phyloP scores from a whole-genome alignment of 2,797 vertebrate genomes.

The Sebastes nivosus region DNA sequence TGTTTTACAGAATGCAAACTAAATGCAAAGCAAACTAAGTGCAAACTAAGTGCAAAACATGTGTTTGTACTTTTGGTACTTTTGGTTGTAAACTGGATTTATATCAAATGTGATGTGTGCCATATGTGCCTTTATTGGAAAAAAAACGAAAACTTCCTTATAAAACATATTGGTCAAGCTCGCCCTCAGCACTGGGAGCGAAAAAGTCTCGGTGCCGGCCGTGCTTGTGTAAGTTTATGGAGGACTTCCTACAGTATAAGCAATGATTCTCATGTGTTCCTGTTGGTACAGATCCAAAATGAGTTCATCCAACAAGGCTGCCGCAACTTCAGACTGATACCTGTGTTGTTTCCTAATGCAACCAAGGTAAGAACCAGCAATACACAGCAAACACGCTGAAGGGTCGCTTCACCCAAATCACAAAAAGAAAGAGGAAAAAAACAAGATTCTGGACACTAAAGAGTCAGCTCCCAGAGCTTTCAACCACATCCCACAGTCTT shows the following conservation, averaged over 20 bases:
- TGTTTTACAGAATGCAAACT: too few relatives aligned
- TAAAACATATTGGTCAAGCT: too few relatives aligned
- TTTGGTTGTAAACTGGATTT: too few relatives aligned
- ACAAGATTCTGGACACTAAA: too few relatives aligned
- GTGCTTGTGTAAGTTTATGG: neutral
- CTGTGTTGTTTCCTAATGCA: constrained; percentile 92
- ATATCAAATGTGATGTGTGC: too few relatives aligned
- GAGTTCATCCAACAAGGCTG: constrained; percentile 97
- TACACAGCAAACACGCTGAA: neutral
- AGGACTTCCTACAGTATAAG: neutral
- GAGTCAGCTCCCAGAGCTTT: neutral
- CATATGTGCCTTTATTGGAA: too few relatives aligned
- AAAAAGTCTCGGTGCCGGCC: neutral
- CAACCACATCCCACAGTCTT: neutral
- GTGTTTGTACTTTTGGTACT: too few relatives aligned
- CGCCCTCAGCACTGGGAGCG: too few relatives aligned
- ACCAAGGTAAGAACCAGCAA: constrained; percentile 84
- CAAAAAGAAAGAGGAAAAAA: neutral
- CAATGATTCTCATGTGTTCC: neutral
- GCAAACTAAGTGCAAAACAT: too few relatives aligned
- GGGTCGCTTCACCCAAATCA: neutral
- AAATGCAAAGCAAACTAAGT: too few relatives aligned
- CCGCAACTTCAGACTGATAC: constrained; percentile 95
- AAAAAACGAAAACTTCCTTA: too few relatives aligned
- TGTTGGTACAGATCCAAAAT: constrained; percentile 88